Evolutionary conservation across 2,797 vertebrate species (phyloP), one percentile per base, ranked within the genome.

Genomic region (Sarcophilus harrisii): DNA sequence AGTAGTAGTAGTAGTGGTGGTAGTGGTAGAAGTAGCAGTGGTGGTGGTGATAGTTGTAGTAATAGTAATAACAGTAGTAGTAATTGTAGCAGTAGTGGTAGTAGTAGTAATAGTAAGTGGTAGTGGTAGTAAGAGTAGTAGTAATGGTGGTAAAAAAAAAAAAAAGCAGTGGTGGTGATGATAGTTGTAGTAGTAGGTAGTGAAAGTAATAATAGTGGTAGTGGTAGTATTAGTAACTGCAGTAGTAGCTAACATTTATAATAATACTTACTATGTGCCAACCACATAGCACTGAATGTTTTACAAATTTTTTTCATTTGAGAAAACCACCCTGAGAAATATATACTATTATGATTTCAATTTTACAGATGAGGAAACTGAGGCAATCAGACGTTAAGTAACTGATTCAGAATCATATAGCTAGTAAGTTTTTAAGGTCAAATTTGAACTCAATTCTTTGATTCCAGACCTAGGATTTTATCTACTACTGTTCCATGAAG

Each of bases 1-100:
- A 6, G 8, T 54, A 6, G 54, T 54, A 54, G 54, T 54, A 9
- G 49, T 4, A 52, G 49, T 52, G 5, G 49, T 52, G 49, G 54
- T 54, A 54, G 54, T 54, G 54, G 8, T 54, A 54, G 54, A 5
- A 66, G 30, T 66, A 14, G 30, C 32, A 32, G 30, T 32, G 28
- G 58, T 59, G 11, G 27, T 27, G 3, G 10, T 12, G 3, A 30
- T 62, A 14, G 29, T 73, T 0, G 32, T 73, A 18, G 62, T 73
- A 0, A 14, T 16, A 0, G 32, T 18, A 6, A 32, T 38, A 2
- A 32, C 38, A 0, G 32, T 38, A n/a, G 62, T 1, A 11, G 10
- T 30, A 12, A 29, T 62, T 13, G 59, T 66, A 1, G 32, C n/a
- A 18, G 62, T 73, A 0, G 32, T 18, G 0, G 14, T 18, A 6